phyloP scores from a whole-genome alignment of 2,113 vertebrate genomes.

The Corythoichthys haematopterus region DNA sequence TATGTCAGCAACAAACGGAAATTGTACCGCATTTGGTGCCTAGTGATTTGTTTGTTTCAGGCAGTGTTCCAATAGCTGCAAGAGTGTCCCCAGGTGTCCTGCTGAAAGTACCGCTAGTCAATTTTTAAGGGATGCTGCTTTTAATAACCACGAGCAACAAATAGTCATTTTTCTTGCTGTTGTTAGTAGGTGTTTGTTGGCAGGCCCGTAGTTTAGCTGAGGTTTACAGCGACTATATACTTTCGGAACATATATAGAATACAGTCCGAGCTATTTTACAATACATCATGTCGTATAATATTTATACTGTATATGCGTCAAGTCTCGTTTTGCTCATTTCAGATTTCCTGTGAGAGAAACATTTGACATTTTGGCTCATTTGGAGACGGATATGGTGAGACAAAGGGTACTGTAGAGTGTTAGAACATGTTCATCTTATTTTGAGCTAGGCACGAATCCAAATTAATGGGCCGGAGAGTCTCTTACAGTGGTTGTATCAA shows the following conservation, averaged over 20 bases:
- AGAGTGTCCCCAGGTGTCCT: not conserved
- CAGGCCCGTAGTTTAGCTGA: not conserved
- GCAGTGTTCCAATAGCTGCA: not conserved
- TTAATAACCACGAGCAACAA: not conserved
- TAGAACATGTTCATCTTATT: not conserved
- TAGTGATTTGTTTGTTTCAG: not conserved
- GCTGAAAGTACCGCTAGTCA: not conserved
- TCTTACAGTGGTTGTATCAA: not conserved
- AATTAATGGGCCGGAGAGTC: not conserved
- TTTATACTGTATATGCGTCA: not conserved
- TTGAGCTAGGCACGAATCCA: not conserved
- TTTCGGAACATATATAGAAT: not conserved
- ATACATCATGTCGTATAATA: not conserved
- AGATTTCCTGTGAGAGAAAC: not conserved
- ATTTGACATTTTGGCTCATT: not conserved
- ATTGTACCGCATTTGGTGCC: not conserved
- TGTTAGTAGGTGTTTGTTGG: not conserved
- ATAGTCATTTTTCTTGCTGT: not conserved
- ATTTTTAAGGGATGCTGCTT: not conserved
- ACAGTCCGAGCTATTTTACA: not conserved
- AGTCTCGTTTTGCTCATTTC: not conserved
- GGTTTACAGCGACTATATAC: not conserved
- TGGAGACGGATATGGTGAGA: slow-evolving; percentile 1
- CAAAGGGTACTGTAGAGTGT: not conserved
- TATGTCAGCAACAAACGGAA: not conserved